Base-by-base conservation (phyloP, 2,888 invertebrate species). In the Drosophila hawaiiensis region DNA sequence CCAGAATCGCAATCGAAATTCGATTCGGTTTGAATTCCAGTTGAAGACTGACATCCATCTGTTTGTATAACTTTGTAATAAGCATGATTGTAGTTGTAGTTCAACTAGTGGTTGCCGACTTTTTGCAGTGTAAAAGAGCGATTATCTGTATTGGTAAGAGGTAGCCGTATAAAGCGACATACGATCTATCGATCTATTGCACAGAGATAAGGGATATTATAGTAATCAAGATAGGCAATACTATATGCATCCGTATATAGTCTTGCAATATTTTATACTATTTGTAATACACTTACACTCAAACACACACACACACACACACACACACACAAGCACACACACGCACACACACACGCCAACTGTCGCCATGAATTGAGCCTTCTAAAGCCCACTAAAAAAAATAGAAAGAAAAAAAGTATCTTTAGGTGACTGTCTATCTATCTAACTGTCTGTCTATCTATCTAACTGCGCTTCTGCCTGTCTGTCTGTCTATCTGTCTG, bases 131-230 rank as follows among this genome's bases (percentile, higher is more conserved):
- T 54, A 54, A 9, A n/a, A 4, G 29, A 12, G 53, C 58, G 76
- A 78, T 78, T 76, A 80, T 55, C 78, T 72, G 47, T n/a, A 43
- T 43, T 61, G 60, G 62, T 74, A 71, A 70, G 79, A 78, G 69
- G 78, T 61, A 76, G 62, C 80, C 65, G 47, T 75, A 71, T 79
- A 78, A 71, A 59, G 61, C 68, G 62, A 28, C 39, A 28, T 28
- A 39, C 77, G 69, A 73, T 80, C 78, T 69, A 78, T 80, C 79
- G 73, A 79, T 78, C 78, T 78, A 75, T 71, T 52, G 41, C 59
- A 59, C 37, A 47, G 31, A 78, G 78, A 78, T 79, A 79, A 79
- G 69, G 61, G 73, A 78, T 78, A 76, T 49, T 73, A 64, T 43
- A 47, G 39, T 61, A 37, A n/a, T 50, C 50, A 56, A 75, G 77